phyloP scores from a whole-genome alignment of 2,888 invertebrate genomes.

The Thymelicus sylvestris region DNA sequence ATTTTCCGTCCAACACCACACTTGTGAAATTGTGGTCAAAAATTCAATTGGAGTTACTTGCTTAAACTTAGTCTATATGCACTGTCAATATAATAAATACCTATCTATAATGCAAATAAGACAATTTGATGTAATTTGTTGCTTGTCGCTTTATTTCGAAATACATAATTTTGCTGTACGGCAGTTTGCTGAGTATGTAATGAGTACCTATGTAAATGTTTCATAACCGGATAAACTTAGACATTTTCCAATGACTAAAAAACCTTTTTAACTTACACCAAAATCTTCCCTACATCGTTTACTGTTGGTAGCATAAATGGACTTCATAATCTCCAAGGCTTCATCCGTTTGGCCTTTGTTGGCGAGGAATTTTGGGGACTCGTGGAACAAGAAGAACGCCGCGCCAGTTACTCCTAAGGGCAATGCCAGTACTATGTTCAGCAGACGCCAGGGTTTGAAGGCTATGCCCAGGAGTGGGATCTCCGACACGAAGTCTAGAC shows the following conservation, averaged over 20 bases:
- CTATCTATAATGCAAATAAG: too few species aligned
- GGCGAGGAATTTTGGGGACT: constrained; percentile 91
- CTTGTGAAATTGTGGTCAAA: too few species aligned
- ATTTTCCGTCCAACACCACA: too few species aligned
- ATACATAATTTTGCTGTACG: too few species aligned
- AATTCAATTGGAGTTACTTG: too few species aligned
- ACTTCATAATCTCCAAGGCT: constrained; percentile 80
- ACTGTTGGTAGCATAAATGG: constrained; percentile 68
- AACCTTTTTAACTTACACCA: constrained; percentile 51
- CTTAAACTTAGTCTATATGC: too few species aligned
- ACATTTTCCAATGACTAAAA: neutral
- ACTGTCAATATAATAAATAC: too few species aligned
- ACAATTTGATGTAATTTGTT: too few species aligned
- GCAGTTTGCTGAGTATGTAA: too few species aligned
- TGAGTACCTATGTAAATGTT: too few species aligned
- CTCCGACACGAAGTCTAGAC: constrained; percentile 72
- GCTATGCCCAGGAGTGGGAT: constrained; percentile 76
- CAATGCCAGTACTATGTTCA: constrained; percentile 81
- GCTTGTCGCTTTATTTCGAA: too few species aligned
- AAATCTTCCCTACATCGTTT: constrained; percentile 56
- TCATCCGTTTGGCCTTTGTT: constrained; percentile 85
- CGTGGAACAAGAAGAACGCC: constrained; percentile 86
- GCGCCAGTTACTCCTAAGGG: constrained; percentile 82
- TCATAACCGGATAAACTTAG: too few species aligned
- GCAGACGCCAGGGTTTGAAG: constrained; percentile 90